Evolutionary conservation across 2,888 invertebrate genomes (phyloP), one percentile per base, ranked within the genome.

Genomic region (Candidula unifasciata): DNA sequence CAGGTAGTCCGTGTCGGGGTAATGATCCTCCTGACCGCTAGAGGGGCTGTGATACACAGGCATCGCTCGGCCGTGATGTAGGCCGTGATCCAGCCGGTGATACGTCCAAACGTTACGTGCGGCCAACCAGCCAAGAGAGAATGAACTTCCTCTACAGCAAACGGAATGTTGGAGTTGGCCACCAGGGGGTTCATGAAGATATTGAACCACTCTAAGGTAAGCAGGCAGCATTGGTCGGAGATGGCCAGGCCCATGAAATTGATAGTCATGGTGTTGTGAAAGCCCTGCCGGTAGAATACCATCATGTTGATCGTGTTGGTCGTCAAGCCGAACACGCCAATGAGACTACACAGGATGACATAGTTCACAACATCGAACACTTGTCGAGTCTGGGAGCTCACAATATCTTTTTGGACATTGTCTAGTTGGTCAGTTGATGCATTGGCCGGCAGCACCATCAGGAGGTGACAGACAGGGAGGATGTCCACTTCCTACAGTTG

Each of bases 11-110:
- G 30, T 44, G 10, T 68, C 2, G 37, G 66, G 5, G 80, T 80
- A 13, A 80, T 68, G 68, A 80, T 27, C 52, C 27, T 37, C 68
- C 52, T 68, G 6, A 81, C 73, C 13, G 37, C 27, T 3, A 81
- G 35, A 0, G 81, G 81, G 10, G 66, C 57, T n/a, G 73, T 60
- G 8, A 81, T 73, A 69, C 71, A 81, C 16, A 81, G 37, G n/a
- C 81, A 81, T 0, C 81, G 69, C 33, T 81, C 81, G 16, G 73
- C 69, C 27, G 81, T 81, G 71, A 81, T 73, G 60, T 71, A 81
- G 16, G 81, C 81, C 1, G 81, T 81, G 35, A 81, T 60, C 66
- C 69, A 81, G 57, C 71, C 35, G 0, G 81, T 71, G 24, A 81
- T 81, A 1, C 81, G 69, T 3, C 37, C 57, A n/a, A 60, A 71